Conservation (phyloP, 2,113 vertebrate genomes). For the Aspiorhynchus laticeps region DNA sequence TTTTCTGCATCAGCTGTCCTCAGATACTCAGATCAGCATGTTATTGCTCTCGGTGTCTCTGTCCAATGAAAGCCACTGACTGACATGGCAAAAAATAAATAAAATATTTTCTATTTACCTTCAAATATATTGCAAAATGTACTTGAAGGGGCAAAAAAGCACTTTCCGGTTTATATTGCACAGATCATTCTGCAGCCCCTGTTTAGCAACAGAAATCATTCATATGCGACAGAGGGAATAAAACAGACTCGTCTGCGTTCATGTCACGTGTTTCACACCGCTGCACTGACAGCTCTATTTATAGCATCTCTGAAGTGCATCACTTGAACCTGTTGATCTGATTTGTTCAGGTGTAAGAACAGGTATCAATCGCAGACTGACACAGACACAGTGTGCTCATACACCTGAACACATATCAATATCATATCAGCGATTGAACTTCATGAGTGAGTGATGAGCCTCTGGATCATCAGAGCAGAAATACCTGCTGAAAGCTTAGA, state of each 20-base stretch:
- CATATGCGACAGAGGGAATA: background rate
- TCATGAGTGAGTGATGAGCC: background rate
- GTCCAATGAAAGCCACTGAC: too few relatives aligned
- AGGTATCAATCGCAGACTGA: background rate
- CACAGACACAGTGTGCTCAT: background rate
- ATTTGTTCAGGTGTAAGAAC: background rate
- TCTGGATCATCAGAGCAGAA: too few relatives aligned
- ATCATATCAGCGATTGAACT: too few relatives aligned
- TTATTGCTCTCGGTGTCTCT: too few relatives aligned
- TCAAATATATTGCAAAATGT: too few relatives aligned
- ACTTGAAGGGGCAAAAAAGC: background rate
- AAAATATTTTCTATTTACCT: too few relatives aligned
- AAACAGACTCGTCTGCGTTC: background rate
- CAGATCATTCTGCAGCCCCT: background rate
- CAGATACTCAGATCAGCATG: too few relatives aligned
- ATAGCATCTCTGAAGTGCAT: background rate
- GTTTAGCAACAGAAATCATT: background rate
- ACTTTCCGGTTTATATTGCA: background rate
- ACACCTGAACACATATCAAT: background rate
- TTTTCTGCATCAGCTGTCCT: too few relatives aligned
- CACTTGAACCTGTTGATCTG: background rate
- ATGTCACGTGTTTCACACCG: background rate
- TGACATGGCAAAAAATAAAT: too few relatives aligned
- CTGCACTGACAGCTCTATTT: background rate
- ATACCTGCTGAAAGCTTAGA: too few relatives aligned